Conservation (phyloP, 2,888 invertebrate species). For the Petrolisthes cinctipes region DNA sequence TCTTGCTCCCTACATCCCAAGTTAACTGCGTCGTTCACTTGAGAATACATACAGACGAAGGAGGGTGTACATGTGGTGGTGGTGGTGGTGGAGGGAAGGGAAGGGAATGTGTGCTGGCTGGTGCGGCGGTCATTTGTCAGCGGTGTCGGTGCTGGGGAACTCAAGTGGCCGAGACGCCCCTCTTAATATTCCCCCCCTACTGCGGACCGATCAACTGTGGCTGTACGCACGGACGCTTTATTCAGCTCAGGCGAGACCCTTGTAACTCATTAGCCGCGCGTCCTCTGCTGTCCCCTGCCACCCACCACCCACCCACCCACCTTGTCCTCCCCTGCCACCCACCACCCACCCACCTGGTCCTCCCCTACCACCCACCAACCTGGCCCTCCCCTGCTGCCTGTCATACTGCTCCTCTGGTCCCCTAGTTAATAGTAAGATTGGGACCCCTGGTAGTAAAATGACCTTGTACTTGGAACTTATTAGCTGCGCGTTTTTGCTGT, state of each 20-base stretch:
- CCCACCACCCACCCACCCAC: slow-evolving; percentile 13
- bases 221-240: slow-evolving; percentile 26
- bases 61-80: background rate
- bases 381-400: background rate
- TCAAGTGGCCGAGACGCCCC: background rate
- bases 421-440: too few species aligned
- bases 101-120: background rate
- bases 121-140: slow-evolving; percentile 16
- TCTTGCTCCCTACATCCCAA: too few species aligned
- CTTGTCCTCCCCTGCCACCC: background rate
- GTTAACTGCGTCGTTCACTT: too few species aligned
- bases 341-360: background rate
- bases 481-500: too few species aligned
- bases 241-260: slow-evolving; percentile 28
- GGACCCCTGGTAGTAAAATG: too few species aligned
- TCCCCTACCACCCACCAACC: background rate
- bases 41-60: background rate
- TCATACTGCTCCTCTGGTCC: background rate
- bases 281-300: background rate
- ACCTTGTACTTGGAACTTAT: too few species aligned
- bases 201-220: slow-evolving; percentile 18
- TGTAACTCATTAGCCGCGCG: slow-evolving; percentile 16
- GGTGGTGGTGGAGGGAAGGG: background rate
- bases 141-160: background rate
- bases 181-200: slow-evolving; percentile 26